A percentile compares a stretch with the other conserved stretches of the same genome.
Evolutionary conservation across 2,797 vertebrate genomes (phyloP).

Genomic region (Centropyge bicolor): DNA sequence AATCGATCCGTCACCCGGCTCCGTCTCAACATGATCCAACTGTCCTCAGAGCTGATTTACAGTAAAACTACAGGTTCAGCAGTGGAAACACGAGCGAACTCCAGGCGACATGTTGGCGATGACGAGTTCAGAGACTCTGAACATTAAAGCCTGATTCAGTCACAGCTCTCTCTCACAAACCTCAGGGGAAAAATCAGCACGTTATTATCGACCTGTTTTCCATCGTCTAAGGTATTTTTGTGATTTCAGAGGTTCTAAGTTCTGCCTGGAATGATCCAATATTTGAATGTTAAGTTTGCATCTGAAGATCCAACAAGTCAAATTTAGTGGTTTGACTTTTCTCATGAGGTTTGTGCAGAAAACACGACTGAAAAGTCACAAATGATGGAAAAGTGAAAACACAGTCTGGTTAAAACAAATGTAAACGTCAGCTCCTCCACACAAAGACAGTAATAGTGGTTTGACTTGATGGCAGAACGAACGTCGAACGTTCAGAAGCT

Average conservation of each 20-base stretch:
- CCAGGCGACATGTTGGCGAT: neutral
- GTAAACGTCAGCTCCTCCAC: slow-evolving; percentile 19
- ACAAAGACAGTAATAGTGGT: slow-evolving; percentile 8
- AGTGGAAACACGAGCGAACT: neutral
- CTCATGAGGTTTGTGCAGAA: neutral
- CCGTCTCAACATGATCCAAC: neutral
- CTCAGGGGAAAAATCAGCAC: neutral
- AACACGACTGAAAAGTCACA: neutral
- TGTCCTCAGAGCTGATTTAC: neutral
- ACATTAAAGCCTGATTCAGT: neutral
- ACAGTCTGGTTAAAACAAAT: neutral
- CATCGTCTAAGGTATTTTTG: neutral
- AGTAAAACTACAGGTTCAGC: neutral
- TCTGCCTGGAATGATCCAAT: neutral
- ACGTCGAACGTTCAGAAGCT: neutral
- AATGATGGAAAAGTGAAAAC: neutral
- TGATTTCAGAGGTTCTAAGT: neutral
- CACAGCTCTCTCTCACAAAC: neutral
- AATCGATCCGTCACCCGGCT: neutral
- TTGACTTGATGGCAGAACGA: neutral
- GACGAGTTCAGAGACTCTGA: neutral
- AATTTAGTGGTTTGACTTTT: neutral
- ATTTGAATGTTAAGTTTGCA: neutral
- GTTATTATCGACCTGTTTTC: neutral
- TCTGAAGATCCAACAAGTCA: neutral